Base-by-base conservation (phyloP, 2,888 invertebrate genomes). In the Tethea ocularis region DNA sequence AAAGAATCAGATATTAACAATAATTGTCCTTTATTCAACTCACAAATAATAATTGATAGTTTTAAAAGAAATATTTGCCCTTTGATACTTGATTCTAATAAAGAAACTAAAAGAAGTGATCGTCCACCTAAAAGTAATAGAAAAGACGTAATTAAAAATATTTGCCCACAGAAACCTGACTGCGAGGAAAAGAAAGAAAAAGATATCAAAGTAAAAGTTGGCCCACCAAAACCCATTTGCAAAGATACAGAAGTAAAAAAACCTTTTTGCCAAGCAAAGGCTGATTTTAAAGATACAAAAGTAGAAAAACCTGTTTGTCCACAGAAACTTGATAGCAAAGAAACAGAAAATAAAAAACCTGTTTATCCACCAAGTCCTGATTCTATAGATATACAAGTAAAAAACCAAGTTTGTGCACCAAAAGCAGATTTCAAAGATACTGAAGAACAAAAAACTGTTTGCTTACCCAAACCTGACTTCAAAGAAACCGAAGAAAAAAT, bases 371-470 rank as follows among this genome's bases (percentile, higher is more conserved):
- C 17, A 41, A 41, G 17, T 17, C 41, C 8, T 17, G 41, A 41
- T 13, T 75, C 77, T 59, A 61, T 60, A 7, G n/a, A 24, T 7
- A 15, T 24, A 15, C 29, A 17, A n/a, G 17, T 52, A 8, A 56
- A 56, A n/a, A 53, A 59, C 22, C 52, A 52, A 10, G 38, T 41
- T 52, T 59, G 56, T 22, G 1, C 15, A 38, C 13, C 38, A 10
- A 53, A 22, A 15, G 51, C 38, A 22, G n/a, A 17, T 10, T 20
- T 26, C 36, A 51, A 53, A 17, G 29, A 20, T 20, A 17, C 20
- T 1, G 33, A 29, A 17, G 1, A 17, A 17, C n/a, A 33, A 33
- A 33, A 33, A 52, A 15, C 41, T n/a, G 2, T 41, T 41, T 41
- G 41, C 6, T 0, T 17, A 17, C 15, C 17, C 4, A 41, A 41